Base-by-base conservation (phyloP, 2,888 invertebrate species). In the Opisthograptis luteolata region DNA sequence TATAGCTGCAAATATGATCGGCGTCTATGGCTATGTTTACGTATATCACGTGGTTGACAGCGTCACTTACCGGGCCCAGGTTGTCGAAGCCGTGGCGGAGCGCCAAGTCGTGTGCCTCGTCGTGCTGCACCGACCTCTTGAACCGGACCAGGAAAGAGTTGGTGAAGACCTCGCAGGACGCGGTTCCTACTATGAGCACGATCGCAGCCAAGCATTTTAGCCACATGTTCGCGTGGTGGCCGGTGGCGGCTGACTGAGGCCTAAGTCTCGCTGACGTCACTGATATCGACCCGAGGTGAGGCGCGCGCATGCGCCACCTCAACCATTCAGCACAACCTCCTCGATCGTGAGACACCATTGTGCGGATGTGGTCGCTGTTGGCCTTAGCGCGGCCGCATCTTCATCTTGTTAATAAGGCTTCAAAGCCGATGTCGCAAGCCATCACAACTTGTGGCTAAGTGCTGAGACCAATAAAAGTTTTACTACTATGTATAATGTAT, bases 71-170 rank as follows among this genome's bases (percentile, higher is more conserved):
- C 94, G 97, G 94, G 81, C 98, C 97, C 66, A 98, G 93, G 89
- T 96, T 98, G 78, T 96, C 94, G 92, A 99, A 99, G 76, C 99
- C 99, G 84, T 98, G 96, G 74, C 95, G 93, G 61, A 93, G 91
- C 54, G 99, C 99, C 60, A 99, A 93, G 64, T 92, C 85, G 78
- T 95, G 94, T 40, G 97, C 99, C 73, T 95, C 92, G 12, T 94
- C 92, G 66, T 93, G 94, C 49, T 94, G 94, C 53, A 96, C 94
- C 57, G 95, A 94, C 65, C 95, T 92, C 76, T 94, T 94, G 87
- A 98, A 95, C 69, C 95, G 94, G 70, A 99, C 98, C 81, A 97
- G 93, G 92, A 99, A 99, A 46, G 97, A 96, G 89, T 98, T 99
- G 81, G 98, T 99, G 92, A 98, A 97, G 70, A 99, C 94, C 79